Base-by-base conservation (phyloP, 2,888 invertebrate genomes). In the Chorisops tibialis region DNA sequence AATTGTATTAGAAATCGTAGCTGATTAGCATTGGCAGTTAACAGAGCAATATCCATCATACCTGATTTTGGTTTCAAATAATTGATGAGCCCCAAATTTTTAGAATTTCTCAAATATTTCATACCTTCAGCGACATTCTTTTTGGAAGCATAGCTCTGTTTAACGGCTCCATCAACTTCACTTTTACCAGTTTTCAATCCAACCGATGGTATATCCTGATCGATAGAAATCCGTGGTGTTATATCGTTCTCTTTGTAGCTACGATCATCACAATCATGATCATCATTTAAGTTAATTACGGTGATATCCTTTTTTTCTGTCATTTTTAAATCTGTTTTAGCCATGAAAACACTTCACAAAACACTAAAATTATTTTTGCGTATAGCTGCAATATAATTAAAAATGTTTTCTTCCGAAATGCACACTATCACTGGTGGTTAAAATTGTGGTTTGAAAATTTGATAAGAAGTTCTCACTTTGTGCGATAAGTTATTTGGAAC, bases 11-110 rank as follows among this genome's bases (percentile, higher is more conserved):
- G 74, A 70, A 85, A 87, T 52, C 86, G 81, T 56, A 87, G 75
- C 68, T 87, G 87, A 73, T 87, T 87, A 1, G 87, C 86, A 73
- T 87, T 87, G 1, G 87, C 86, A 3, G 87, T 87, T 49, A 87
- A 80, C 39, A 87, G 73, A 0, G 87, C 87, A 39, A 87, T 83
- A 69, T 87, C 87, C 85, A 87, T 85, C 81, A 87, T 84, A 22
- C 87, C 87, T 61, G 30, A n/a, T 43, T 41, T 21, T 22, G 7
- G 39, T 39, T 6, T 22, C 6, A 19, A 21, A 18, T n/a, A n/a
- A n/a, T n/a, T n/a, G n/a, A n/a, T n/a, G n/a, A n/a, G n/a, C n/a
- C n/a, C n/a, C 14, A 51, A 9, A 19, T 51, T 6, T 9, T 11
- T 45, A 24, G 24, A 22, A 12, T 50, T 11, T 30, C 7, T 11